These are phyloP conservation scores for Oceanodroma tethys DNA, from an alignment of 2,113 vertebrate species.

Conservation along the genomic window DNA sequence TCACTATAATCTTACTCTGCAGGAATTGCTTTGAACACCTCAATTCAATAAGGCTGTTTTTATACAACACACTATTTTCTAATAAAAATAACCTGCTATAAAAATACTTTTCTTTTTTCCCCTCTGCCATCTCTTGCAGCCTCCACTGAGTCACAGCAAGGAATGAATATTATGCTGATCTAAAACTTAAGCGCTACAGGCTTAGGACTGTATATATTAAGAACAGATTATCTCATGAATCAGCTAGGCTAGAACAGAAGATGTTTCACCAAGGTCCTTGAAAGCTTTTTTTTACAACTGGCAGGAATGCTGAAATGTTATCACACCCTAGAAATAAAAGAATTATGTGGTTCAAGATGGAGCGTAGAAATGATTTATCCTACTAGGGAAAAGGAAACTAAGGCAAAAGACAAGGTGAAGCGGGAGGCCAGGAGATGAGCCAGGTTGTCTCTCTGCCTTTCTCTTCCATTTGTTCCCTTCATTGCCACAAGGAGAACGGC, in stretches of 20 bases:
- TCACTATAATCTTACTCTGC: slow-evolving; percentile 56
- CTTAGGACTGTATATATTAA: slow-evolving; percentile 22
- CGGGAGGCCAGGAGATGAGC: neutral
- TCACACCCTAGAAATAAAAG: neutral
- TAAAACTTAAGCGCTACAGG: slow-evolving; percentile 18
- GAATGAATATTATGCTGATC: slow-evolving; percentile 34
- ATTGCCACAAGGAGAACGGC: neutral
- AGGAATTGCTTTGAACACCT: slow-evolving; percentile 55
- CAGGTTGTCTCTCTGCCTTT: neutral
- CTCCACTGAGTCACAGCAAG: slow-evolving; percentile 57
- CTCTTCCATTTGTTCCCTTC: neutral
- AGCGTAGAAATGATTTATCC: neutral
- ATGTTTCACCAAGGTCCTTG: slow-evolving; percentile 1
- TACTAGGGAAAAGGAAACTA: neutral
- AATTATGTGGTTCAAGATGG: neutral
- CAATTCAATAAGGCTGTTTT: slow-evolving; percentile 53
- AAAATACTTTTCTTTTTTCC: slow-evolving; percentile 21
- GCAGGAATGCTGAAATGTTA: neutral
- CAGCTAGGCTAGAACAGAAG: neutral
- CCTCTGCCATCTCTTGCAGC: neutral
- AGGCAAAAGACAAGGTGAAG: neutral
- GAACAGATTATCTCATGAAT: slow-evolving; percentile 46
- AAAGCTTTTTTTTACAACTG: slow-evolving; percentile 3
- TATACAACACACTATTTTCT: slow-evolving; percentile 58
- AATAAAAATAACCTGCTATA: slow-evolving; percentile 57